A percentile compares a stretch with the other conserved stretches of the same genome.
phyloP scores from a whole-genome alignment of 1,140 invertebrate species.

The Sycobia sp. region DNA sequence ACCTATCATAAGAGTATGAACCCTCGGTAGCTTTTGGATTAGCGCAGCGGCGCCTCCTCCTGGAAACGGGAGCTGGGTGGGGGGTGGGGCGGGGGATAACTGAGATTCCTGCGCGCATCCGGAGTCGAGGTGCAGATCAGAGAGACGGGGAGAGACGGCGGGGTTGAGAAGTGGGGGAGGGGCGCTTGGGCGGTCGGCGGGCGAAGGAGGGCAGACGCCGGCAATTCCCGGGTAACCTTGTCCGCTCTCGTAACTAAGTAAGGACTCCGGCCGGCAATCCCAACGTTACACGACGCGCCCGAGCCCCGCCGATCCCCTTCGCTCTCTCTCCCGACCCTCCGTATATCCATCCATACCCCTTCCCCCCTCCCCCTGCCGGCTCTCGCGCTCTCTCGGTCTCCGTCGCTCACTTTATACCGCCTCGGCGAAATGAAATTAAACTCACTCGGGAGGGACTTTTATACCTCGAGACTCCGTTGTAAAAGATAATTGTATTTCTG shows the following conservation, averaged over 20 bases:
- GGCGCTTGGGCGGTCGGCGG: neutral
- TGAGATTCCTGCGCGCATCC: slow-evolving; percentile 45
- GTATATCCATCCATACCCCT: no score
- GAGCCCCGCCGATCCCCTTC: neutral
- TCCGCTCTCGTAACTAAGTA: slow-evolving; percentile 44
- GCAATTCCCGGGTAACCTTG: slow-evolving; percentile 45
- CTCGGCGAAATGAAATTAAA: no score
- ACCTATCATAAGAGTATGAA: slow-evolving; percentile 27
- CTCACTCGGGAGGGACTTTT: no score
- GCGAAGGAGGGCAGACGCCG: slow-evolving; percentile 12
- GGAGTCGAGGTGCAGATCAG: slow-evolving; percentile 36
- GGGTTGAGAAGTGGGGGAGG: neutral
- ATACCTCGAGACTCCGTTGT: no score
- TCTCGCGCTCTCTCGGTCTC: neutral
- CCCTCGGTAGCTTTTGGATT: slow-evolving; percentile 15
- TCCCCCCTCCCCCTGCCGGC: slow-evolving; percentile 8
- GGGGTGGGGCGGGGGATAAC: slow-evolving; percentile 45
- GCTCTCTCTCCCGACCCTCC: neutral
- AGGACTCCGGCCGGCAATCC: slow-evolving; percentile 38
- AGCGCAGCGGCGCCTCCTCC: slow-evolving; percentile 1
- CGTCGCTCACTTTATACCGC: no score
- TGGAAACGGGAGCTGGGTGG: no score
- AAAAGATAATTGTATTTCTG: no score
- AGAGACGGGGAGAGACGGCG: neutral
- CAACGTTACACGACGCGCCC: slow-evolving; percentile 24